Evolutionary conservation across 2,888 invertebrate species (phyloP), one percentile per base, ranked within the genome.

Genomic region (Criorhina ranunculi): DNA sequence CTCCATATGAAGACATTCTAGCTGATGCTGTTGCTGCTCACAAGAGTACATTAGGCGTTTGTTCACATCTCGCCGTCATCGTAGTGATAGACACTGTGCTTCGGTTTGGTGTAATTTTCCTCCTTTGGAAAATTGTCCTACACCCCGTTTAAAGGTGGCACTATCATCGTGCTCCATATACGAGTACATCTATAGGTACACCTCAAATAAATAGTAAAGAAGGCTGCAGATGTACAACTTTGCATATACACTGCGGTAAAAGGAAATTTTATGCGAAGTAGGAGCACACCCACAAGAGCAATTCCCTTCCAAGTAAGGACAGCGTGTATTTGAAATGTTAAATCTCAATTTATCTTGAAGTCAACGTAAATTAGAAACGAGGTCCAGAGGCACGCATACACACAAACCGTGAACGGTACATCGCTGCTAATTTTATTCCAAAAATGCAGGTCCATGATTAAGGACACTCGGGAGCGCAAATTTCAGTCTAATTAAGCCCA

Each of bases 271-370:
- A 73, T 67, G 49, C 44, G 42, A 80, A 73, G 44, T 42, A 51
- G 60, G 12, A 44, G 12, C 29, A 66, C 46, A 75, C 8, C 37
- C 19, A 31, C 46, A 19, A 19, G n/a, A 59, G 42, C 44, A 44
- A 70, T 35, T 37, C 24, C 53, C 40, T 46, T 19, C 12, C 60
- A 62, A 62, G 53, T 62, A 12, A 15, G 12, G 46, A 24, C 24
- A 24, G 24, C 24, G 59, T 35, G 72, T 67, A 73, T 72, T 73
- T 51, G 42, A 72, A 72, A 82, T 77, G 78, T 72, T 72, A 78
- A 78, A 83, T 83, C 67, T 73, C 67, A 83, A 79, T 79, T 79
- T 73, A 83, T 78, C 79, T 73, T 69, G 69, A 78, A 79, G 82
- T 60, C 55, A 73, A 83, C 42, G 73, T 69, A 64, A 83, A 83